phyloP scores from a whole-genome alignment of 2,797 vertebrate genomes.

The Poecilia gillii region DNA sequence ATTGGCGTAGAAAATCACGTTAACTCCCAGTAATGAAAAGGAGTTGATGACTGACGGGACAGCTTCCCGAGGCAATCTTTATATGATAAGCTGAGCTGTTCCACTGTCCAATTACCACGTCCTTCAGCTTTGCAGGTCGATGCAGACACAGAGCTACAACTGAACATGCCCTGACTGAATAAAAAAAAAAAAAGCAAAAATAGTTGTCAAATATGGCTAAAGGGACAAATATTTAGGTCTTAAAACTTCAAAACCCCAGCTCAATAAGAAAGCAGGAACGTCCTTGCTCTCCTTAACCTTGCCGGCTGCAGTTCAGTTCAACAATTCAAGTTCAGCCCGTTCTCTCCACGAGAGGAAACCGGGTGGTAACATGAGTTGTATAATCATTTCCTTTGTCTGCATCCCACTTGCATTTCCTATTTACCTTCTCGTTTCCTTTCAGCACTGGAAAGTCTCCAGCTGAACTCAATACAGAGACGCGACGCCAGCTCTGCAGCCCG shows the following conservation, averaged over 20 bases:
- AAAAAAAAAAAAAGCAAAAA: slow-evolving; percentile 26
- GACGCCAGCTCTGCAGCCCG: neutral
- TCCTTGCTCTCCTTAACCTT: neutral
- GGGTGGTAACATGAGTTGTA: slow-evolving; percentile 46
- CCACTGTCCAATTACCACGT: slow-evolving; percentile 71
- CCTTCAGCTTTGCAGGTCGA: slow-evolving; percentile 38
- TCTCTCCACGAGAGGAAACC: slow-evolving; percentile 24
- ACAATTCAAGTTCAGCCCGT: slow-evolving; percentile 13
- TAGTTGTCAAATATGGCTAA: neutral
- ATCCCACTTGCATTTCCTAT: slow-evolving; percentile 59
- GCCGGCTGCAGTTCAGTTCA: slow-evolving; percentile 17
- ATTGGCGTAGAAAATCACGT: slow-evolving; percentile 27
- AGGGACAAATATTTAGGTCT: neutral
- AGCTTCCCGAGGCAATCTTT: slow-evolving; percentile 48
- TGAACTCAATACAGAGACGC: slow-evolving; percentile 21
- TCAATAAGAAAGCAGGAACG: slow-evolving; percentile 4
- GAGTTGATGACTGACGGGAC: slow-evolving; percentile 57
- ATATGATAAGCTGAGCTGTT: slow-evolving; percentile 56
- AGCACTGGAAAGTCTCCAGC: slow-evolving; percentile 37
- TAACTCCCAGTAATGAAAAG: slow-evolving; percentile 38
- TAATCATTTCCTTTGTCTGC: slow-evolving; percentile 63
- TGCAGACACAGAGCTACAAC: slow-evolving; percentile 31
- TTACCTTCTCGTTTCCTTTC: slow-evolving; percentile 59
- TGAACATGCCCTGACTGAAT: slow-evolving; percentile 41
- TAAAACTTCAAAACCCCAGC: neutral